Conservation (phyloP, 2,888 invertebrate genomes). For the Chromoteleia sp. region DNA sequence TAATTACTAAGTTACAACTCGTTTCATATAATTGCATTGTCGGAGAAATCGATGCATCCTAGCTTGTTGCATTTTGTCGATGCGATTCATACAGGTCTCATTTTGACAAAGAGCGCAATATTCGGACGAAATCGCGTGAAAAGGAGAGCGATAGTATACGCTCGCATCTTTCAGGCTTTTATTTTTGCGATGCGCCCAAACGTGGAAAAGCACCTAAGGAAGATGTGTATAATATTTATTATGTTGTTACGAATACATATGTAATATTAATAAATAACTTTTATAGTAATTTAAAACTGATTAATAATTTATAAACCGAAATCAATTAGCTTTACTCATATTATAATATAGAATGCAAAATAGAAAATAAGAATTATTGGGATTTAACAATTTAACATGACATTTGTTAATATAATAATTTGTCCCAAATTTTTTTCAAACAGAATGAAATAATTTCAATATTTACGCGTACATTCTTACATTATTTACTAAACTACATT, state of each 20-base stretch:
- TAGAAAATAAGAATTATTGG: too few relatives aligned
- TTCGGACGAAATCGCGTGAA: conserved; percentile 88
- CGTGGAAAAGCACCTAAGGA: conserved; percentile 85
- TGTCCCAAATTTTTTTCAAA: too few relatives aligned
- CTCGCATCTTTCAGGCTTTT: conserved; percentile 86
- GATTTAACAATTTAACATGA: too few relatives aligned
- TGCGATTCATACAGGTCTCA: conserved; percentile 87
- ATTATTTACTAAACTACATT: too few relatives aligned
- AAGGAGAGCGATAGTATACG: conserved; percentile 89
- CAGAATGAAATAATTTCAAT: too few relatives aligned
- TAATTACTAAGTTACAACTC: conserved; percentile 78
- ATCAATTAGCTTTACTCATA: neutral
- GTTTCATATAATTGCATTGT: conserved; percentile 81
- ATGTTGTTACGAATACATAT: neutral
- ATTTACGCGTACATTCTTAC: too few relatives aligned
- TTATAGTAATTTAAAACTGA: neutral
- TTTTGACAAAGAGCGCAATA: conserved; percentile 90
- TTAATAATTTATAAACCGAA: neutral
- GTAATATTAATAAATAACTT: too few relatives aligned
- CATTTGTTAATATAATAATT: too few relatives aligned
- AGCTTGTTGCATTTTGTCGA: conserved; percentile 88
- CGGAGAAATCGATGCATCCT: conserved; percentile 84
- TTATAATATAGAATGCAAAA: neutral
- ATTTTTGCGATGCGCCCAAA: conserved; percentile 89
- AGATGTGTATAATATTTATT: conserved; percentile 19